These are phyloP conservation scores for Brachylomia viminalis DNA, from an alignment of 2,888 invertebrate genomes.

Conservation along the genomic window DNA sequence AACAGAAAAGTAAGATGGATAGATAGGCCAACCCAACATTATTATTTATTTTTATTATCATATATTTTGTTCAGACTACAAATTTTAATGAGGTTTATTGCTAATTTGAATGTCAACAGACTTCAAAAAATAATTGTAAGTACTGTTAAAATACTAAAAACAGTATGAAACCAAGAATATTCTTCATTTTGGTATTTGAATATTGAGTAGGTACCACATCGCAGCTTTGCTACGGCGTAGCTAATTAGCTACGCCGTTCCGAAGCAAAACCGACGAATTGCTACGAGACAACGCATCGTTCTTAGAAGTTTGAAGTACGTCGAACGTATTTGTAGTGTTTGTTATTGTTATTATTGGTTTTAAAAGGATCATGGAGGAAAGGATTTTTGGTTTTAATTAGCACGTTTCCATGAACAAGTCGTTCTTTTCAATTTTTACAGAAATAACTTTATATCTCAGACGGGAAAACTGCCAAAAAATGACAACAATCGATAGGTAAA, in stretches of 20 bases:
- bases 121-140: neutral
- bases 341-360: neutral
- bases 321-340: neutral
- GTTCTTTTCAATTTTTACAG: neutral
- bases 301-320: neutral
- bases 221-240: constrained; percentile 45
- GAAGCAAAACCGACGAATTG: constrained; percentile 18
- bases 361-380: neutral
- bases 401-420: neutral
- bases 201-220: neutral
- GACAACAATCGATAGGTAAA: constrained; percentile 15
- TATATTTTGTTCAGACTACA: too few relatives aligned
- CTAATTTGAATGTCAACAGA: too few relatives aligned
- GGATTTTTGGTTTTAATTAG: constrained; percentile 11
- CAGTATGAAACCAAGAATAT: neutral
- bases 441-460: neutral
- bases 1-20: neutral
- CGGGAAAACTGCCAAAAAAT: constrained; percentile 17
- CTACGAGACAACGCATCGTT: constrained; percentile 17
- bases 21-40: neutral
- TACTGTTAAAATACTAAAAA: neutral
- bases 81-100: too few relatives aligned
- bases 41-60: too few relatives aligned
- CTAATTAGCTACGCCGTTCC: constrained; percentile 33
- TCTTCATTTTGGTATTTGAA: neutral